Evolutionary conservation across 2,888 invertebrate genomes (phyloP).

Genomic region (Archaeoteleia sp.): DNA sequence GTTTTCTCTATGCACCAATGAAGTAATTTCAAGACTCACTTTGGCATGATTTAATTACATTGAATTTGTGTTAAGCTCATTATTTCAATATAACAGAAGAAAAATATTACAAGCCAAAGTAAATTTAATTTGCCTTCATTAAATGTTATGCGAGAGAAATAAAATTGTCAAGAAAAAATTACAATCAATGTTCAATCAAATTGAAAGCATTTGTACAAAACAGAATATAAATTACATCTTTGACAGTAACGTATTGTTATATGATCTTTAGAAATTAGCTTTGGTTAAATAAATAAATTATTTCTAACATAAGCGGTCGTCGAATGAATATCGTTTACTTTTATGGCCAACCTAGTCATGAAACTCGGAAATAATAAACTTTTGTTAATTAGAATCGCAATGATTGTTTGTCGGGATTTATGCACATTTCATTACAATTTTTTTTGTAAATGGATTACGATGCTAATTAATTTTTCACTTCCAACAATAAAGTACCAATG

Average conservation of each 20-base stretch:
- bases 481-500: slow-evolving; percentile 1
- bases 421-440: too few species aligned
- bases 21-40: too few species aligned
- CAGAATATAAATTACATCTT: slow-evolving; percentile 8
- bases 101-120: too few species aligned
- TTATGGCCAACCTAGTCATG: slow-evolving; percentile 8
- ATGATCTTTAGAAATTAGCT: slow-evolving; percentile 2
- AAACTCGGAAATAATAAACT: slow-evolving; percentile 3
- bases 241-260: slow-evolving; percentile 10
- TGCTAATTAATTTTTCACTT: too few species aligned
- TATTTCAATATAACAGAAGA: too few species aligned
- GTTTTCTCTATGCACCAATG: too few species aligned
- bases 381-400: slow-evolving; percentile 12
- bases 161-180: not conserved
- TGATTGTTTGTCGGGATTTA: slow-evolving; percentile 10
- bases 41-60: too few species aligned
- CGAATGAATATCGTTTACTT: slow-evolving; percentile 11
- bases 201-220: not conserved
- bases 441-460: too few species aligned
- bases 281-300: slow-evolving; percentile 21
- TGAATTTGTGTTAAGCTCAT: too few species aligned
- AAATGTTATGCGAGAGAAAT: too few species aligned
- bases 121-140: too few species aligned
- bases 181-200: not conserved
- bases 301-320: not conserved